These are phyloP conservation scores for Vipera ursinii DNA, from an alignment of 2,797 vertebrate species.

Conservation along the genomic window DNA sequence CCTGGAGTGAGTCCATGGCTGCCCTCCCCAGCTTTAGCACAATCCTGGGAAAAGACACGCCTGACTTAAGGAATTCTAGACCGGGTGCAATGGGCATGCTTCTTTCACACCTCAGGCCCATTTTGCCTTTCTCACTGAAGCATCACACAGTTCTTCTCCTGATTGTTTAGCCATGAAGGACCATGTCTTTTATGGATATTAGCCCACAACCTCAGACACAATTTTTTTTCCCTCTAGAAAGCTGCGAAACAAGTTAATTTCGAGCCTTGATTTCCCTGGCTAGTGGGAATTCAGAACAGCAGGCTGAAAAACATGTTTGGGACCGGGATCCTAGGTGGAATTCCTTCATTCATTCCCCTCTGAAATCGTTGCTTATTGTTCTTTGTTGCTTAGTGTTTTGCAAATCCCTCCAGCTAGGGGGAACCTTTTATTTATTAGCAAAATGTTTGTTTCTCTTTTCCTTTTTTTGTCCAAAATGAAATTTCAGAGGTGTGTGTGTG, in stretches of 20 bases:
- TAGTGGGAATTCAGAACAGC: constrained; percentile 23
- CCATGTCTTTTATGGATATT: constrained; percentile 25
- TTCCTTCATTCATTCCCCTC: constrained; percentile 69
- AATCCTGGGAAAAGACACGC: neutral
- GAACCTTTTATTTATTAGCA: constrained; percentile 80
- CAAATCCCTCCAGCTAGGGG: constrained; percentile 72
- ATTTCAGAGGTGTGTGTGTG: constrained; percentile 83
- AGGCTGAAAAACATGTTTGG: constrained; percentile 59
- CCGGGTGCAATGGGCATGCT: neutral
- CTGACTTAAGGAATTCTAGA: neutral
- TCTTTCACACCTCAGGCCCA: neutral
- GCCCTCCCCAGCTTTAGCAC: neutral
- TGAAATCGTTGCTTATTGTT: constrained; percentile 52
- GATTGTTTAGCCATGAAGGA: constrained; percentile 1
- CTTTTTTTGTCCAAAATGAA: constrained; percentile 75
- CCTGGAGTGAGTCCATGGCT: neutral
- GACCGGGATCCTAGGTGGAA: constrained; percentile 61
- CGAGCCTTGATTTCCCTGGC: constrained; percentile 47
- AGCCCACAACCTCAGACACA: constrained; percentile 54
- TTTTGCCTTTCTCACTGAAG: neutral
- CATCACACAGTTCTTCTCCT: neutral
- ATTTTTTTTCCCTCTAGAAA: constrained; percentile 31
- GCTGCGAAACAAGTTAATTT: constrained; percentile 57
- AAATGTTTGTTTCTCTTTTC: constrained; percentile 52
- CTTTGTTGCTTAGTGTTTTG: constrained; percentile 69